Conservation (phyloP, 2,113 vertebrate genomes). For the Equus quagga region DNA sequence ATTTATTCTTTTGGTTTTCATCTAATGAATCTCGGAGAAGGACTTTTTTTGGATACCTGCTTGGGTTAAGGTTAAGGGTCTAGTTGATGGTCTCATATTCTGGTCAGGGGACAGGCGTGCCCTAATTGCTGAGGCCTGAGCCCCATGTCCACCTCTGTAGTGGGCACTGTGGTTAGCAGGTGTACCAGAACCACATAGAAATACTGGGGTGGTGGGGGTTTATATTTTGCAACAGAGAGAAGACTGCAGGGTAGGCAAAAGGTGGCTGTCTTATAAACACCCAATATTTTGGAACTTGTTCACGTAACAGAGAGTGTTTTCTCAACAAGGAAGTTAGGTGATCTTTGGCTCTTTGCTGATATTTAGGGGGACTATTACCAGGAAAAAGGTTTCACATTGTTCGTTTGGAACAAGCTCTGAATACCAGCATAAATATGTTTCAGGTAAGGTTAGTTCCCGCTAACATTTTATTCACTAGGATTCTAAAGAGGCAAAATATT, state of each 20-base stretch:
- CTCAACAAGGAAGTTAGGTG: background rate
- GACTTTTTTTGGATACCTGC: background rate
- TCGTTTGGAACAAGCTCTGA: background rate
- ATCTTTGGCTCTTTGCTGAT: background rate
- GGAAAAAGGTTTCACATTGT: background rate
- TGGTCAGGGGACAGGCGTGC: background rate
- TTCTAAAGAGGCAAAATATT: background rate
- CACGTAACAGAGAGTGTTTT: background rate
- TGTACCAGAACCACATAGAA: background rate
- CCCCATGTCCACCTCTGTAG: background rate
- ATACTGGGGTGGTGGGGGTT: background rate
- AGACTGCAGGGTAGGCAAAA: background rate
- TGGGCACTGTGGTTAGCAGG: background rate
- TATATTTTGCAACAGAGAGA: background rate
- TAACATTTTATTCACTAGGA: constrained; percentile 11
- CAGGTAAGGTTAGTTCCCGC: background rate
- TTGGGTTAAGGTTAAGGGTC: background rate
- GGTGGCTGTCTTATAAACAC: background rate
- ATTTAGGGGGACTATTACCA: background rate
- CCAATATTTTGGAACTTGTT: background rate
- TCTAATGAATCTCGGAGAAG: background rate
- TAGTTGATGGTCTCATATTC: background rate
- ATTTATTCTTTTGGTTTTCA: background rate
- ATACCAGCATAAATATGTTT: background rate
- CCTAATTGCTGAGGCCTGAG: background rate